A percentile compares a stretch with the other conserved stretches of the same genome.
Conservation (phyloP, 2,797 vertebrate genomes). For the Coracias cyanogaster region DNA sequence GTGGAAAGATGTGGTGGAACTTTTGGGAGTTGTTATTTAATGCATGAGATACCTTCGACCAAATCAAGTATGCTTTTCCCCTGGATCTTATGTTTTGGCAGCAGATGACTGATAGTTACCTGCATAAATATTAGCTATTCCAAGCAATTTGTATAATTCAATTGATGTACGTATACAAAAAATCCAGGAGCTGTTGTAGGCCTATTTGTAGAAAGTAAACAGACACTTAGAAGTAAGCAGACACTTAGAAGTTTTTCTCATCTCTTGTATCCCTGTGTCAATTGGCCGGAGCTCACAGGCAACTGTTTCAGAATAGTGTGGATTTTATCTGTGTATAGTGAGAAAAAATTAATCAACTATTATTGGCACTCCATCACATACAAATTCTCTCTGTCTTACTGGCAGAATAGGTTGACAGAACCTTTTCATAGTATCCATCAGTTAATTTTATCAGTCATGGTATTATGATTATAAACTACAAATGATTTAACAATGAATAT, state of each 20-base stretch:
- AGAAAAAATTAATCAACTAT: slow-evolving; percentile 41
- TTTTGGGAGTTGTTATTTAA: not conserved
- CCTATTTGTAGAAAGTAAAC: not conserved
- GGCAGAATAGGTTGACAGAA: slow-evolving; percentile 44
- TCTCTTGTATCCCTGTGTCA: not conserved
- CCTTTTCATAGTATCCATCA: slow-evolving; percentile 41
- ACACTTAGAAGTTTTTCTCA: not conserved
- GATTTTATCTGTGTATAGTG: slow-evolving; percentile 45
- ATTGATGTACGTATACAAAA: not conserved
- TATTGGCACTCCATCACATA: slow-evolving; percentile 32
- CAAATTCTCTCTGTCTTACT: slow-evolving; percentile 7
- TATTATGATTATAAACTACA: slow-evolving; percentile 57
- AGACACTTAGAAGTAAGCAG: not conserved
- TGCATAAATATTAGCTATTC: not conserved
- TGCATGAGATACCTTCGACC: not conserved
- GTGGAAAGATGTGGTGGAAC: not conserved
- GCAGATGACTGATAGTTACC: not conserved
- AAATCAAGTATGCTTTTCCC: not conserved
- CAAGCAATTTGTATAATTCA: not conserved
- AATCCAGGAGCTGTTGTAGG: not conserved
- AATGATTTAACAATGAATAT: slow-evolving; percentile 53
- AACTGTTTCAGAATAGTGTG: not conserved
- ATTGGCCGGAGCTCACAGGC: not conserved
- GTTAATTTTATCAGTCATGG: slow-evolving; percentile 62
- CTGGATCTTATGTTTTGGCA: not conserved